phyloP scores from a whole-genome alignment of 2,888 invertebrate species.

The Crematogaster levior region DNA sequence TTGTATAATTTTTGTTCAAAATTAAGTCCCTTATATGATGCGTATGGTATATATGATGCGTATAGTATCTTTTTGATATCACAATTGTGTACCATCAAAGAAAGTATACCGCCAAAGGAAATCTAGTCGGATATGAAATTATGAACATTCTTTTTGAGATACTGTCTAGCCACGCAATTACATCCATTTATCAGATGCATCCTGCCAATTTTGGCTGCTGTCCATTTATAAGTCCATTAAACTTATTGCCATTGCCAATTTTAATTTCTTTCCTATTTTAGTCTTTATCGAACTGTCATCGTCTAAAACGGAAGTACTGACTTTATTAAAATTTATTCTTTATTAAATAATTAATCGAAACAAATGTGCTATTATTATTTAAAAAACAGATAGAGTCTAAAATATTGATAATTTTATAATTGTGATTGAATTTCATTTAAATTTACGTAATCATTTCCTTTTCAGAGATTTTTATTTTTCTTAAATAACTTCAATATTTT shows the following conservation, averaged over 20 bases:
- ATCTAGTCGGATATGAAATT: no score
- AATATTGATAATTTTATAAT: not conserved
- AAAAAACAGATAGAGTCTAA: not conserved
- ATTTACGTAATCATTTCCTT: not conserved
- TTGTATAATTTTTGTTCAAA: not conserved
- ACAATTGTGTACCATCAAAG: not conserved
- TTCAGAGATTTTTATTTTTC: not conserved
- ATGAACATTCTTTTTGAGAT: not conserved
- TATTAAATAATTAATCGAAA: not conserved
- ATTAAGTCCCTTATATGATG: not conserved
- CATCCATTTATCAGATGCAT: conserved; percentile 2
- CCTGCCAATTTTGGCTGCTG: conserved; percentile 14
- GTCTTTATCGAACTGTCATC: conserved; percentile 30
- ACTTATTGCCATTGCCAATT: conserved; percentile 14
- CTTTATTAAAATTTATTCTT: not conserved
- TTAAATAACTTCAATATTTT: not conserved
- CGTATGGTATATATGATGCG: not conserved
- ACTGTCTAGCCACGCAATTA: conserved; percentile 50
- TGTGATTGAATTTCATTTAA: not conserved
- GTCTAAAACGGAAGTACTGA: conserved; percentile 8
- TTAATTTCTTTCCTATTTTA: conserved; percentile 47
- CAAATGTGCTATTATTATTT: not conserved
- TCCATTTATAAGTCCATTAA: conserved; percentile 29
- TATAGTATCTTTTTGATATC: not conserved
- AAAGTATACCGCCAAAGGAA: not conserved